phyloP scores from a whole-genome alignment of 2,888 invertebrate species.

The Amiota communis region DNA sequence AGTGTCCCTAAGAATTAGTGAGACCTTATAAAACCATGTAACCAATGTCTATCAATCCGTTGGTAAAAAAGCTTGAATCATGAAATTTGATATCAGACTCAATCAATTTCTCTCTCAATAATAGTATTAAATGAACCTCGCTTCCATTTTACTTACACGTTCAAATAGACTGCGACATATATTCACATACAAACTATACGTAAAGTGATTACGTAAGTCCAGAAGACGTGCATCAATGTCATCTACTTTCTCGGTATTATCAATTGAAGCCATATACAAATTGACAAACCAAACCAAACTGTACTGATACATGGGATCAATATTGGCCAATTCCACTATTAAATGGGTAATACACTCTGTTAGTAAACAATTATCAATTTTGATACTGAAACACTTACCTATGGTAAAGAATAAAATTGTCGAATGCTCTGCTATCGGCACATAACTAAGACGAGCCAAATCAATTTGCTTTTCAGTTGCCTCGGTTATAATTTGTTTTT shows the following conservation, averaged over 20 bases:
- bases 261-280: conserved; percentile 88
- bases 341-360: conserved; percentile 38
- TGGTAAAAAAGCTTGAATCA: too few species aligned
- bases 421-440: conserved; percentile 92
- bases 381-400: conserved; percentile 74
- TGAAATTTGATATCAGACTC: too few species aligned
- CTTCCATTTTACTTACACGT: conserved; percentile 77
- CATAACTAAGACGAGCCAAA: conserved; percentile 86
- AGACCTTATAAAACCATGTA: too few species aligned
- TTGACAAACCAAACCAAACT: conserved; percentile 95
- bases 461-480: conserved; percentile 93
- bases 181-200: conserved; percentile 90
- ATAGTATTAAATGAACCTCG: neutral
- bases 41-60: too few species aligned
- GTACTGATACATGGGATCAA: conserved; percentile 98
- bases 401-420: conserved; percentile 93
- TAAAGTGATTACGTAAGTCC: conserved; percentile 87
- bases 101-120: neutral
- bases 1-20: too few species aligned
- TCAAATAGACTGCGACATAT: conserved; percentile 95
- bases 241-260: conserved; percentile 89
- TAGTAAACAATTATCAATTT: neutral
- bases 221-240: conserved; percentile 82
- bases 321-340: conserved; percentile 87
- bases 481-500: conserved; percentile 91